phyloP scores from a whole-genome alignment of 2,113 vertebrate species.

The Falco punctatus region DNA sequence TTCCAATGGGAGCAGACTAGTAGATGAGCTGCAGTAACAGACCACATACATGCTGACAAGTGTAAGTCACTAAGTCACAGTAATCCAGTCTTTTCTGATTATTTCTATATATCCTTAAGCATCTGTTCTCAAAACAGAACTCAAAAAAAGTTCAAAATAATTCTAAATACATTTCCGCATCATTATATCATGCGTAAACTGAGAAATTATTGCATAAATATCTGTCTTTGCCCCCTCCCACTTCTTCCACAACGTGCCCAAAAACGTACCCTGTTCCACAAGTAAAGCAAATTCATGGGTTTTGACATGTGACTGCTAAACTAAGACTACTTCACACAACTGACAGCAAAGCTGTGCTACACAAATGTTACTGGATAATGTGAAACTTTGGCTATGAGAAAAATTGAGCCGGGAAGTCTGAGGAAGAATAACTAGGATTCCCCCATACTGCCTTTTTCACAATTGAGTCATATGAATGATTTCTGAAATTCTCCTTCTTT shows the following conservation, averaged over 20 bases:
- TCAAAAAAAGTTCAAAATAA: not conserved
- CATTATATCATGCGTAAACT: not conserved
- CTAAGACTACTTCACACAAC: not conserved
- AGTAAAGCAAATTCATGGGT: not conserved
- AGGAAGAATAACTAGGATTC: not conserved
- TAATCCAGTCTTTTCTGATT: not conserved
- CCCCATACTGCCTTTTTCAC: not conserved
- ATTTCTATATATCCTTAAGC: not conserved
- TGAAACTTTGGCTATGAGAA: not conserved
- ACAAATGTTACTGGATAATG: not conserved
- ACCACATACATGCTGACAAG: not conserved
- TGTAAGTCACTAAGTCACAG: not conserved
- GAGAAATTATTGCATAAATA: not conserved
- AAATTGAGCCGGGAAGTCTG: not conserved
- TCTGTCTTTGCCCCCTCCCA: not conserved
- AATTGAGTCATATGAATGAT: not conserved
- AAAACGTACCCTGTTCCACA: not conserved
- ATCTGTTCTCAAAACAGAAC: not conserved
- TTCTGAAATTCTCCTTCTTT: not conserved
- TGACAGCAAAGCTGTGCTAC: not conserved
- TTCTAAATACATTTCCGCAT: not conserved
- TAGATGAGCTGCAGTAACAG: not conserved
- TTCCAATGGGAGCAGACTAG: not conserved
- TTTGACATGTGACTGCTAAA: not conserved
- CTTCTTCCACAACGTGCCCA: fast-evolving